Conservation (phyloP, 1,140 invertebrate genomes). For the Trypoxylus dichotomus region DNA sequence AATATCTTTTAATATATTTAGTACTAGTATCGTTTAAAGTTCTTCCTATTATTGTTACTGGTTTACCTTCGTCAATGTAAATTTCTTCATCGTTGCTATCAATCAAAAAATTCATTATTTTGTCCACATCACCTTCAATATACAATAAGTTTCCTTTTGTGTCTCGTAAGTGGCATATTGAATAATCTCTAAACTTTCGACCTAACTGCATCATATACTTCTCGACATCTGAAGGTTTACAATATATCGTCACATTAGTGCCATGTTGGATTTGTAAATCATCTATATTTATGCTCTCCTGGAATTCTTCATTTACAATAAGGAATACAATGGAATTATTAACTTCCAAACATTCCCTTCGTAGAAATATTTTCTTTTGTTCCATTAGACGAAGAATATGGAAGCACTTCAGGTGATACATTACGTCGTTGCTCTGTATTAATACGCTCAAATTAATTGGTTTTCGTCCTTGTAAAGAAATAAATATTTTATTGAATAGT, state of each 20-base stretch:
- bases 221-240: background rate
- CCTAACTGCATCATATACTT: background rate
- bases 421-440: background rate
- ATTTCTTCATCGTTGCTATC: background rate
- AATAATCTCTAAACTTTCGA: background rate
- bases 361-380: background rate
- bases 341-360: background rate
- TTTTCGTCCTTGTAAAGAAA: constrained; percentile 3
- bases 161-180: background rate
- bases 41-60: background rate
- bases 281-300: background rate
- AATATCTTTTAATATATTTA: background rate
- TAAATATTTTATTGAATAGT: background rate
- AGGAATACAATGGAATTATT: background rate
- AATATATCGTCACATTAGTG: background rate
- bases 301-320: background rate
- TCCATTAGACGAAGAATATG: background rate
- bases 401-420: background rate
- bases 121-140: background rate
- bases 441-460: background rate
- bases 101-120: background rate
- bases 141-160: background rate
- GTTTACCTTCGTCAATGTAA: background rate
- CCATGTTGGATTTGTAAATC: background rate
- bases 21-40: background rate